These are phyloP conservation scores for Zaprionus lineosus DNA, from an alignment of 2,888 invertebrate species.

Conservation along the genomic window DNA sequence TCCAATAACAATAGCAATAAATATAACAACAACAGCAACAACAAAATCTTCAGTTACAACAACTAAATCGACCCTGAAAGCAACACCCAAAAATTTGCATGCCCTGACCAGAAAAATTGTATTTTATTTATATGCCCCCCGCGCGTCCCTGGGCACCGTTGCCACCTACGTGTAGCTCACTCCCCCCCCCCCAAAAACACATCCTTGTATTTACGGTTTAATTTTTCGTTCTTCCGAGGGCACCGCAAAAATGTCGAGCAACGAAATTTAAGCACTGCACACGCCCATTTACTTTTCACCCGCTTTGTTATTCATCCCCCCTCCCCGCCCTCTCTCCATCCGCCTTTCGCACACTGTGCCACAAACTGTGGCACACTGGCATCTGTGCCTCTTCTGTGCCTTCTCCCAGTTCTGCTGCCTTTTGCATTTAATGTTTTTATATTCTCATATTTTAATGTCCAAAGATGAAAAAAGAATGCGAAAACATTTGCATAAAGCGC, in stretches of 20 bases:
- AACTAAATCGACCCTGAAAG: conserved; percentile 59
- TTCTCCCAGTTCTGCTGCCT: conserved; percentile 15
- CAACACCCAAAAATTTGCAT: conserved; percentile 69
- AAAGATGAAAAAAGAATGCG: conserved; percentile 12
- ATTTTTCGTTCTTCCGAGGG: conserved; percentile 42
- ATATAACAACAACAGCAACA: conserved; percentile 23
- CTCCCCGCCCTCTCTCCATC: neutral
- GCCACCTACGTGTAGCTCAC: no score
- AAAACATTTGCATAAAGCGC: conserved; percentile 57
- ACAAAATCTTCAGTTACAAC: no score
- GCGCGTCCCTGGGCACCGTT: no score
- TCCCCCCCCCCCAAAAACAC: no score
- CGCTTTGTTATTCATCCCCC: conserved; percentile 51
- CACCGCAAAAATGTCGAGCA: conserved; percentile 59
- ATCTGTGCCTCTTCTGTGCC: no score
- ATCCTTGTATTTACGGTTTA: conserved; percentile 31
- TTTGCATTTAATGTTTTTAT: conserved; percentile 39
- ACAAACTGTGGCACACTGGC: no score
- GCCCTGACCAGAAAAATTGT: conserved; percentile 50
- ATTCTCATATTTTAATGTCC: conserved; percentile 39
- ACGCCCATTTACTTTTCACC: conserved; percentile 49
- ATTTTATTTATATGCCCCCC: conserved; percentile 37
- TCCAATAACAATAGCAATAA: conserved; percentile 7
- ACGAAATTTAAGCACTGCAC: conserved; percentile 52
- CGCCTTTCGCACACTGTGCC: no score